Conservation (phyloP, 2,888 invertebrate species). For the Stenchaetothrips biformis region DNA sequence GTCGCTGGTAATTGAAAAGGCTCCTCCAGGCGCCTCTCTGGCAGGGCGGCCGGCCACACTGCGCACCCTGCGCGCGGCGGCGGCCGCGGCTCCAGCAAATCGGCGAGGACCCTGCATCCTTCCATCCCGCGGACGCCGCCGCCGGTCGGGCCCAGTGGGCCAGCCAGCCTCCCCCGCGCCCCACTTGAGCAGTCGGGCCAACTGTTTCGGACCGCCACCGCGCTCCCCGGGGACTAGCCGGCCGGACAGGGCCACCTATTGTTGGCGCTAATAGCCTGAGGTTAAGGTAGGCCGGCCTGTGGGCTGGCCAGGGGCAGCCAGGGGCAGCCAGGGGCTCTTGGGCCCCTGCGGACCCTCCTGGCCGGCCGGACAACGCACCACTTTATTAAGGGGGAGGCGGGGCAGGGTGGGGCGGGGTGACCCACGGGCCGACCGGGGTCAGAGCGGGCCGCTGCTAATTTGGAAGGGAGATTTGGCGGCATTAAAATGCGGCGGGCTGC, state of each 20-base stretch:
- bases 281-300: conserved; percentile 14
- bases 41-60: too few relatives aligned
- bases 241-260: conserved; percentile 12
- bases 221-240: too few relatives aligned
- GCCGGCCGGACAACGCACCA: background rate
- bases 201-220: too few relatives aligned
- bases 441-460: background rate
- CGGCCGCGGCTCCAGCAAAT: too few relatives aligned
- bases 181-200: background rate
- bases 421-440: background rate
- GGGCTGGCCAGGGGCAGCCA: too few relatives aligned
- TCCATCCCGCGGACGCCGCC: background rate
- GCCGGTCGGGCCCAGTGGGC: too few relatives aligned
- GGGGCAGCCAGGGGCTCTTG: background rate
- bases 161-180: background rate
- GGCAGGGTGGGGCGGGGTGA: background rate
- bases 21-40: background rate
- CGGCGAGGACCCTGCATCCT: too few relatives aligned
- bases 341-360: background rate
- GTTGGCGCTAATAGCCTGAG: conserved; percentile 14
- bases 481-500: background rate
- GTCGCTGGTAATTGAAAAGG: background rate
- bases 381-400: conserved; percentile 16
- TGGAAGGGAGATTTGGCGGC: background rate
- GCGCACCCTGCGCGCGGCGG: too few relatives aligned